Evolutionary conservation across 1,140 invertebrate genomes (phyloP).

Genomic region (Galendromus occidentalis): DNA sequence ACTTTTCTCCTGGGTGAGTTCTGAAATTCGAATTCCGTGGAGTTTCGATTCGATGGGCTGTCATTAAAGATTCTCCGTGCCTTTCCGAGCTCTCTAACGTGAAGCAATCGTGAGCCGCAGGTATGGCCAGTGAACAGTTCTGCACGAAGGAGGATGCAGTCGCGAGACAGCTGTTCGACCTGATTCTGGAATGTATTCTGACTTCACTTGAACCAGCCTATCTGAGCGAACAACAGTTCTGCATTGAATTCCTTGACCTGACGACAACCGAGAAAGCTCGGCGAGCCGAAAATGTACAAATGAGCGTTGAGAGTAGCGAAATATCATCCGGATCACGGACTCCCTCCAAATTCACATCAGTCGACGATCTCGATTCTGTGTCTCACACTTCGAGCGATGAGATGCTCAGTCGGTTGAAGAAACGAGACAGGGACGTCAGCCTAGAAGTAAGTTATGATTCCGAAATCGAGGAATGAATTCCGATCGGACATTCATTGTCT

Average conservation of each 20-base stretch:
- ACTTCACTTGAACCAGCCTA: slow-evolving; percentile 76
- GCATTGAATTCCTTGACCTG: slow-evolving; percentile 74
- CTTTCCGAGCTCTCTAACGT: too few relatives aligned
- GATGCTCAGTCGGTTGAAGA: not conserved
- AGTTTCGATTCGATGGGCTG: too few relatives aligned
- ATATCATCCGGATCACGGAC: not conserved
- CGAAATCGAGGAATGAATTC: too few relatives aligned
- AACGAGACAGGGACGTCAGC: not conserved
- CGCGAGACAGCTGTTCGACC: slow-evolving; percentile 7
- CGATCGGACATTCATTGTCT: too few relatives aligned
- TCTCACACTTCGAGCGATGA: not conserved
- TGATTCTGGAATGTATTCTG: slow-evolving; percentile 51
- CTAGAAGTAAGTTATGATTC: not conserved
- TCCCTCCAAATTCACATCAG: not conserved
- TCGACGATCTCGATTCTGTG: not conserved
- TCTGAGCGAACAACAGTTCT: slow-evolving; percentile 85
- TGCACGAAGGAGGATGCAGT: slow-evolving; percentile 11
- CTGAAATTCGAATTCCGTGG: too few relatives aligned
- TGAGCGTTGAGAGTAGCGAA: not conserved
- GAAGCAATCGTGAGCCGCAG: not conserved
- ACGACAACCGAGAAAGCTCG: slow-evolving; percentile 27
- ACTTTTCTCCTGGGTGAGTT: slow-evolving; percentile 8
- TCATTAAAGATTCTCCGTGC: too few relatives aligned
- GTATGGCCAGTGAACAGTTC: slow-evolving; percentile 20
- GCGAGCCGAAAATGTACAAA: not conserved